phyloP scores from a whole-genome alignment of 2,113 vertebrate species.

The Accipiter cooperii region DNA sequence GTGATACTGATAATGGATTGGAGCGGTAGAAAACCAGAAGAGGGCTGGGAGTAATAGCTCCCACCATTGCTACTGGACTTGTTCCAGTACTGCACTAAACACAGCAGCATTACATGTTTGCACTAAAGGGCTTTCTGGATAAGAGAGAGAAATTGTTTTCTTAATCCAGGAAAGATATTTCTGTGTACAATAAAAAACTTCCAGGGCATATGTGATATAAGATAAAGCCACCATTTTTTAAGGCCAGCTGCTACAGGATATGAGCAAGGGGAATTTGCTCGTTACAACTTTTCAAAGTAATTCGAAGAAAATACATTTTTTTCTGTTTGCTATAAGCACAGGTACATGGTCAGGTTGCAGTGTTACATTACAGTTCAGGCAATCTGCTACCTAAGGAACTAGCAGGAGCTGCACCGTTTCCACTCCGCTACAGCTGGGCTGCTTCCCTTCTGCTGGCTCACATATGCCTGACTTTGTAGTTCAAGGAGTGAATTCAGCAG shows the following conservation, averaged over 20 bases:
- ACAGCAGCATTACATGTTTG: background rate
- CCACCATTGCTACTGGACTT: background rate
- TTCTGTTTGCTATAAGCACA: background rate
- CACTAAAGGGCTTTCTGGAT: background rate
- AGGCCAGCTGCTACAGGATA: background rate
- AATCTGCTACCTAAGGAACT: background rate
- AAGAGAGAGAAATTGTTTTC: background rate
- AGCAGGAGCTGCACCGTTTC: background rate
- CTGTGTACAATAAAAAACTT: background rate
- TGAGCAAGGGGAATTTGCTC: background rate
- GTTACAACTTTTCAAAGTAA: background rate
- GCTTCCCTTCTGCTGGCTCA: background rate
- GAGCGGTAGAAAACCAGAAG: background rate
- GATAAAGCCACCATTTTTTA: background rate
- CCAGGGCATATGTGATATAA: background rate
- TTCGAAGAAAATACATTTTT: background rate
- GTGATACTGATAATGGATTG: background rate
- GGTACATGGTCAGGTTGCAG: background rate
- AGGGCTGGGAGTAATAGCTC: background rate
- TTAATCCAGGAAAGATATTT: background rate
- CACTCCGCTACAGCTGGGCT: background rate
- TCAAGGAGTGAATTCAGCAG: background rate
- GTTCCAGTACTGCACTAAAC: background rate
- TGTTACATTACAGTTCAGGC: background rate
- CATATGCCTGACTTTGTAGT: background rate